Conservation (phyloP, 2,797 vertebrate genomes). For the Trichosurus vulpecula region DNA sequence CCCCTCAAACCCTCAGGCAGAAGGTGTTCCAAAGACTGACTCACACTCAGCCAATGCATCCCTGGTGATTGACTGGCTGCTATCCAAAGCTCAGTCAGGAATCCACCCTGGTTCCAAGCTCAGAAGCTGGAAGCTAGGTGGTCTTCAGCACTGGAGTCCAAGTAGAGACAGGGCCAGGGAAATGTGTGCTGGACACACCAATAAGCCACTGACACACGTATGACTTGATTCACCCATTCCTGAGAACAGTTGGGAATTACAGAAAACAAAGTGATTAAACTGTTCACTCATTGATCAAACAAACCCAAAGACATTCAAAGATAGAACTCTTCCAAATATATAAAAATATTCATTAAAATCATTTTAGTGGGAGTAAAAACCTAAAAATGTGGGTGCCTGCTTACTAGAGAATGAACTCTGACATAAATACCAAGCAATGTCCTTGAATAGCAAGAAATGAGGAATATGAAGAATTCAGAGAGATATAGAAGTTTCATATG, state of each 20-base stretch:
- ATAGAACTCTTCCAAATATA: not conserved
- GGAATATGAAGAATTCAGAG: not conserved
- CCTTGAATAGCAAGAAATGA: not conserved
- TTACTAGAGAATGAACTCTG: not conserved
- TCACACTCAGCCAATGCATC: slow-evolving; percentile 52
- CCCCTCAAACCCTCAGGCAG: slow-evolving; percentile 76
- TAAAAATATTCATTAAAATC: not conserved
- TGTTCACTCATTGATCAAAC: not conserved
- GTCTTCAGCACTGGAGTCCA: slow-evolving; percentile 51
- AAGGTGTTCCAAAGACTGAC: slow-evolving; percentile 77
- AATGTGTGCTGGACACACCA: not conserved
- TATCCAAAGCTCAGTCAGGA: slow-evolving; percentile 75
- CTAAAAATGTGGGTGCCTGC: not conserved
- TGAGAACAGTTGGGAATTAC: not conserved
- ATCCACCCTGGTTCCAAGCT: slow-evolving; percentile 76
- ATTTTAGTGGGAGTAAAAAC: not conserved
- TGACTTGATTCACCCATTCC: not conserved
- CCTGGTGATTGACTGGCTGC: slow-evolving; percentile 76
- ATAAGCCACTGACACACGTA: not conserved
- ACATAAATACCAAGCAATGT: not conserved
- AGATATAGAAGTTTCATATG: not conserved
- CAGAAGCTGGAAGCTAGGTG: slow-evolving; percentile 66
- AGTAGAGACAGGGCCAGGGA: not conserved
- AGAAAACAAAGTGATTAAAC: not conserved
- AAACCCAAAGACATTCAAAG: not conserved